Evolutionary conservation across 2,888 invertebrate species (phyloP).

Genomic region (Campoplex nolae): DNA sequence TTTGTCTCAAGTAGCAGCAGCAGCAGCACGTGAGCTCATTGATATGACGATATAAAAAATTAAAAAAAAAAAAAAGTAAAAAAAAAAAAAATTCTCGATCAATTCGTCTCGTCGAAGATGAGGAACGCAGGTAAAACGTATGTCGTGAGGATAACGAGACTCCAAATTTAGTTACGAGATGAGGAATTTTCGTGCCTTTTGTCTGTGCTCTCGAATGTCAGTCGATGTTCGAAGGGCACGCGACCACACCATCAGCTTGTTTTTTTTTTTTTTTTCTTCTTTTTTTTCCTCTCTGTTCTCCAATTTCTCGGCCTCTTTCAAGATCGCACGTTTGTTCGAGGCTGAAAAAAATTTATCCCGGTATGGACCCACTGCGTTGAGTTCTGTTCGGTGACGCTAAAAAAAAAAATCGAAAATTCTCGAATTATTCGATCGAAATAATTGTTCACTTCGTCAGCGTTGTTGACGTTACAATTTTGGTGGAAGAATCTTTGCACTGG

Average conservation of each 20-base stretch:
- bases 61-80: no score
- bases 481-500: no score
- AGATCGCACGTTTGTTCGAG: neutral
- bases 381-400: no score
- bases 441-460: no score
- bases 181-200: constrained; percentile 16
- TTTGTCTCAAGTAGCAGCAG: neutral
- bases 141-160: constrained; percentile 14
- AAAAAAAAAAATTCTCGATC: neutral
- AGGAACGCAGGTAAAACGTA: constrained; percentile 37
- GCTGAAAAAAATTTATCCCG: neutral
- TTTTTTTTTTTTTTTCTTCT: neutral
- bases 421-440: no score
- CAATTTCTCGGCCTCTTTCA: neutral
- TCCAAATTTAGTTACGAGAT: neutral
- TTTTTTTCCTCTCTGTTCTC: neutral
- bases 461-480: no score
- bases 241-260: constrained; percentile 18
- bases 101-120: constrained; percentile 5
- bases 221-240: constrained; percentile 14
- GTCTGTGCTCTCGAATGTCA: neutral
- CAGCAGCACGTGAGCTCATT: neutral
- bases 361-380: neutral
- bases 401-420: no score
- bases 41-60: neutral